Conservation (phyloP, 2,888 invertebrate genomes). For the Microdon myrmicae region DNA sequence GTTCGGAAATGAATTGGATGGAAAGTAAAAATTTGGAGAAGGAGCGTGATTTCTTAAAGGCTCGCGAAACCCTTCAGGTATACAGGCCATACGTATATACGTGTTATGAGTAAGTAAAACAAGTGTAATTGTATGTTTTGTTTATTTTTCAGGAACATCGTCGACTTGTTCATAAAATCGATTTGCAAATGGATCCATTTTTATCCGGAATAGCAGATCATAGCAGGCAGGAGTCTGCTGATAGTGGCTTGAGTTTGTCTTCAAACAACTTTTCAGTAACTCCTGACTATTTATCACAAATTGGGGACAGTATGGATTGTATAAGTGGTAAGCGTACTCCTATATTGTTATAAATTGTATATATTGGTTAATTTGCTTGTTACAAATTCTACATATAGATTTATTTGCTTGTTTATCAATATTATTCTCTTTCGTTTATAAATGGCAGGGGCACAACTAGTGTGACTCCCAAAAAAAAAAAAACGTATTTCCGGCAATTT, state of each 20-base stretch:
- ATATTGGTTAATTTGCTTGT: too few relatives aligned
- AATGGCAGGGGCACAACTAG: too few relatives aligned
- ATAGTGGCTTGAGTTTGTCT: conserved; percentile 92
- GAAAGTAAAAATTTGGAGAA: conserved; percentile 78
- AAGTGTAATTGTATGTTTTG: conserved; percentile 8
- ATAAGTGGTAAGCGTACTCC: conserved; percentile 72
- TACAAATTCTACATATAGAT: too few relatives aligned
- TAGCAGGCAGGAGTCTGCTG: conserved; percentile 92
- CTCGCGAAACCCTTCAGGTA: conserved; percentile 44
- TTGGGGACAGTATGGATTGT: conserved; percentile 92
- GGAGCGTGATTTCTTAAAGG: conserved; percentile 86
- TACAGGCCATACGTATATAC: too few relatives aligned
- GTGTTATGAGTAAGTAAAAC: conserved; percentile 26
- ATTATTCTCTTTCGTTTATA: too few relatives aligned
- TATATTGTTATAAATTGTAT: too few relatives aligned
- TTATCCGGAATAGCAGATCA: conserved; percentile 86
- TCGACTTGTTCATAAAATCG: conserved; percentile 37
- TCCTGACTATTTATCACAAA: conserved; percentile 89
- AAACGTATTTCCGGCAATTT: too few relatives aligned
- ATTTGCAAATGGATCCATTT: conserved; percentile 75
- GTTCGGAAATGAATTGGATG: conserved; percentile 59
- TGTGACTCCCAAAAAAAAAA: too few relatives aligned
- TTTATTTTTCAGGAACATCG: conserved; percentile 33
- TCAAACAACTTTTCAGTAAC: conserved; percentile 88
- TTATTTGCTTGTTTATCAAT: too few relatives aligned